phyloP scores from a whole-genome alignment of 2,888 invertebrate genomes.

The Mactromeris polynyma region DNA sequence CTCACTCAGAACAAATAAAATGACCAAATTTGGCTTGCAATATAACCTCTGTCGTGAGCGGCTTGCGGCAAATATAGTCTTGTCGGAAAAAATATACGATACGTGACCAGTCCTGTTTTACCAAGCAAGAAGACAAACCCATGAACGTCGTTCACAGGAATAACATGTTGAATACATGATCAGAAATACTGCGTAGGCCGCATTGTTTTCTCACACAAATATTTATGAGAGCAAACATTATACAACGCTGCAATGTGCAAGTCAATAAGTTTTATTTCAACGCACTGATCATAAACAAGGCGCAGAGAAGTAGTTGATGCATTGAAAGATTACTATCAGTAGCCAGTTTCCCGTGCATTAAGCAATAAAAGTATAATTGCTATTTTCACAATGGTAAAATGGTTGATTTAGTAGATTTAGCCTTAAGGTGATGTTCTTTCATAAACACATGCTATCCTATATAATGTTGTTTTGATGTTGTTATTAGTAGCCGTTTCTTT shows the following conservation, averaged over 20 bases:
- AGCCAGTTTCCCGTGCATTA: not conserved
- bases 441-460: not conserved
- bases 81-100: not conserved
- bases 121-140: too few species aligned
- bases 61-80: not conserved
- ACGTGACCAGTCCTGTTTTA: not conserved
- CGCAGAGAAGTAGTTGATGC: not conserved
- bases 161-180: not conserved
- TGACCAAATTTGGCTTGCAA: not conserved
- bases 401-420: not conserved
- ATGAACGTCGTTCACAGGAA: too few species aligned
- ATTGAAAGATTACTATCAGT: not conserved
- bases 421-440: not conserved
- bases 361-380: constrained; percentile 1
- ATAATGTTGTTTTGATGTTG: not conserved
- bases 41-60: not conserved
- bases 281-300: not conserved
- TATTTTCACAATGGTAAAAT: not conserved
- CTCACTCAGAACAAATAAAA: not conserved
- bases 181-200: not conserved
- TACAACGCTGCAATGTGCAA: not conserved
- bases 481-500: not conserved
- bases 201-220: not conserved
- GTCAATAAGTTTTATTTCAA: not conserved
- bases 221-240: not conserved